Evolutionary conservation across 2,888 invertebrate genomes (phyloP).

Genomic region (Oeneis ivallda): DNA sequence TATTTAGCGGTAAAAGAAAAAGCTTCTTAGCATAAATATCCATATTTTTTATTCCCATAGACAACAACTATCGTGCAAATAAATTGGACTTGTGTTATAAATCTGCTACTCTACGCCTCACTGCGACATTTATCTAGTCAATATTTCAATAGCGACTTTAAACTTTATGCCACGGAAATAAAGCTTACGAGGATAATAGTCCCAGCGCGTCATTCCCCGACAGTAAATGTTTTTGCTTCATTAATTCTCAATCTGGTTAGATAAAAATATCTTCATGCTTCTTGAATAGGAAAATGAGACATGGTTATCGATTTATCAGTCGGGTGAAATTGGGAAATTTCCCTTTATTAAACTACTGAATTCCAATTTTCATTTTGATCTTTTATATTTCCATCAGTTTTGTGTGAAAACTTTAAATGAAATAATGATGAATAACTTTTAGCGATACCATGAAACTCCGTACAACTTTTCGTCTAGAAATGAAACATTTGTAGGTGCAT

Average conservation of each 20-base stretch:
- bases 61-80: conserved; percentile 22
- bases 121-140: conserved; percentile 30
- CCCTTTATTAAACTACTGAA: conserved; percentile 5
- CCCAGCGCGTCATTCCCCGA: conserved; percentile 18
- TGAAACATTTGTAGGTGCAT: too few relatives aligned
- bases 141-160: conserved; percentile 5
- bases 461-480: too few relatives aligned
- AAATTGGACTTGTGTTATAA: conserved; percentile 48
- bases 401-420: neutral
- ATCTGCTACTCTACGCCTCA: conserved; percentile 56
- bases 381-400: neutral
- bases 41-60: conserved; percentile 16
- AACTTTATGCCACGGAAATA: conserved; percentile 7
- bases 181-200: conserved; percentile 1
- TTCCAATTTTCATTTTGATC: neutral
- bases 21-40: neutral
- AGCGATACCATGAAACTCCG: too few relatives aligned
- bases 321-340: neutral
- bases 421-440: too few relatives aligned
- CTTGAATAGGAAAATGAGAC: conserved; percentile 31
- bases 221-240: conserved; percentile 35
- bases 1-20: neutral
- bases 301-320: conserved; percentile 12
- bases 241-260: conserved; percentile 45
- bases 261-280: conserved; percentile 34